phyloP scores from a whole-genome alignment of 1,140 invertebrate species.

The Cydia pomonella region DNA sequence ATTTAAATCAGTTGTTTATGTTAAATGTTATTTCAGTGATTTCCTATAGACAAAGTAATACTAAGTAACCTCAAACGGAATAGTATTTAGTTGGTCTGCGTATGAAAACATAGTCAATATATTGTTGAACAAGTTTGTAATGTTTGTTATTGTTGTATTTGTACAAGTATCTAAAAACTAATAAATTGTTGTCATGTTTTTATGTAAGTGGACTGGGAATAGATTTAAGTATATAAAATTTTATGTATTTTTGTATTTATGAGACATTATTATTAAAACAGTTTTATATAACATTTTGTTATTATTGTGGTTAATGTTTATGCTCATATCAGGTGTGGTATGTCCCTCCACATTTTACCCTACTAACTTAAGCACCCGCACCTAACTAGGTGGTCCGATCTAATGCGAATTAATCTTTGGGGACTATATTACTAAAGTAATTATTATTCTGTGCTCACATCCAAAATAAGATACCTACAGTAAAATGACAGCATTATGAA shows the following conservation, averaged over 20 bases:
- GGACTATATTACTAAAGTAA: no score
- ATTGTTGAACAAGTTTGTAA: conserved; percentile 31
- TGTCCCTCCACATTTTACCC: no score
- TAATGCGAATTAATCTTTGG: no score
- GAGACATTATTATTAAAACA: conserved; percentile 28
- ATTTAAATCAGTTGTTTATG: neutral
- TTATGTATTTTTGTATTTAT: conserved; percentile 33
- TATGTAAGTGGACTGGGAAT: conserved; percentile 67
- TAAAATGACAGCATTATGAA: no score
- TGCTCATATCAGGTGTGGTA: no score
- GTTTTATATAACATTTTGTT: conserved; percentile 11
- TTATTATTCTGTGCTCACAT: no score
- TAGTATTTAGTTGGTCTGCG: neutral
- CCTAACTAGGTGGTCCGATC: no score
- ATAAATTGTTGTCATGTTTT: conserved; percentile 49
- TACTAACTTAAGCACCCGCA: no score
- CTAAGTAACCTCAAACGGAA: conserved; percentile 7
- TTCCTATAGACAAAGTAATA: neutral
- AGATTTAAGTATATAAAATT: conserved; percentile 46
- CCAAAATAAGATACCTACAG: no score
- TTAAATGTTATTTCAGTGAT: neutral
- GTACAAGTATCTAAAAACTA: conserved; percentile 38
- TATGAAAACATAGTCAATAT: conserved; percentile 26
- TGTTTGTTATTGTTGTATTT: conserved; percentile 49
- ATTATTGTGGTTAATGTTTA: neutral